phyloP scores from a whole-genome alignment of 2,888 invertebrate genomes.

The Tetragnatha montana region DNA sequence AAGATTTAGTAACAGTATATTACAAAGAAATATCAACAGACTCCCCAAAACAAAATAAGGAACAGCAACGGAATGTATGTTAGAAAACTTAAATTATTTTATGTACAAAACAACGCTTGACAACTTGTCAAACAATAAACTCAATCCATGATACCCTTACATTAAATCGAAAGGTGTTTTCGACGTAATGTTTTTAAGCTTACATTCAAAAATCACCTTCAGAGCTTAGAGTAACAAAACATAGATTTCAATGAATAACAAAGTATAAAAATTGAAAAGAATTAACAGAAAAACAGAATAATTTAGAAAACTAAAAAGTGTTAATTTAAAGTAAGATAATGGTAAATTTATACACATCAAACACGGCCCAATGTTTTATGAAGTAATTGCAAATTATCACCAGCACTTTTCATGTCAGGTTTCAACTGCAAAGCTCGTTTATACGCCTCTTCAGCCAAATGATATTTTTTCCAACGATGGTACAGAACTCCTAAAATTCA shows the following conservation, averaged over 20 bases:
- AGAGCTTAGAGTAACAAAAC: too few relatives aligned
- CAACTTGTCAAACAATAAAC: background rate
- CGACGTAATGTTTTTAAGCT: background rate
- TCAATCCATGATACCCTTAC: background rate
- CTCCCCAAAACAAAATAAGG: background rate
- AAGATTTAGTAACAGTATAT: too few relatives aligned
- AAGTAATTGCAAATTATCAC: constrained; percentile 69
- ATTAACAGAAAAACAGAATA: background rate
- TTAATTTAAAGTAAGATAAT: background rate
- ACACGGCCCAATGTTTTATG: constrained; percentile 63
- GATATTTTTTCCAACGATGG: constrained; percentile 90
- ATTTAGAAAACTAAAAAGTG: background rate
- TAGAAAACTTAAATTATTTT: background rate
- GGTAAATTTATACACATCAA: constrained; percentile 4
- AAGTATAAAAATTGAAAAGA: background rate
- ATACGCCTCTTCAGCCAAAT: constrained; percentile 85
- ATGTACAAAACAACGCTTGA: background rate
- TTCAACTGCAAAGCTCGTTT: constrained; percentile 84
- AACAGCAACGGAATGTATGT: background rate
- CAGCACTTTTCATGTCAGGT: constrained; percentile 77
- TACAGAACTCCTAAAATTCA: constrained; percentile 86
- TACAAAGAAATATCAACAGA: background rate
- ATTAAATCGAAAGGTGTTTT: background rate
- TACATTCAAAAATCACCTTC: background rate
- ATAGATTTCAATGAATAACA: background rate